Evolutionary conservation across 2,797 vertebrate genomes (phyloP), one percentile per base, ranked within the genome.

Genomic region (Labroides dimidiatus): DNA sequence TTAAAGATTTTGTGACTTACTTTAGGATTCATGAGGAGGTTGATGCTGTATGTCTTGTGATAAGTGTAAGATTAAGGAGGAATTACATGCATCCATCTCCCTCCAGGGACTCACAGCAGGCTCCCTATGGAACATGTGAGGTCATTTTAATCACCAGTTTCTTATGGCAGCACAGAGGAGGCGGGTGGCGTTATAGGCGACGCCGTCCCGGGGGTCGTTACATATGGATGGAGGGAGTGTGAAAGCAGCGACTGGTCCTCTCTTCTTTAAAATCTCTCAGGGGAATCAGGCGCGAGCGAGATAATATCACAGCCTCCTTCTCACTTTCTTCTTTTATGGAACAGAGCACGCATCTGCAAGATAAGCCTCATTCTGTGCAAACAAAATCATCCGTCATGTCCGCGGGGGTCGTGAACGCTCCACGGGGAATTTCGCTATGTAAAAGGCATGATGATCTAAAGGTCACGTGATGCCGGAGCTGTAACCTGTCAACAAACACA

Each of bases 381-480:
- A 80, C 48, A 73, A 43, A 78, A 73, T 55, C 63, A 72, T 76
- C 80, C 71, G 65, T 81, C 75, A 70, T 44, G 56, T 71, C 66
- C 17, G 11, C 3, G 15, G 36, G 41, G 68, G 65, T 21, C 45
- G 58, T 6, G 17, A 75, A 37, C 11, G 6, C 63, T 76, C 78
- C 42, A 3, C 23, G 0, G 72, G 75, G 77, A 53, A 12, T 53
- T 3, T 61, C 33, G 41, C 59, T 64, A 47, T 77, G 78, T 76
- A 75, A 88, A n/a, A 79, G 74, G 69, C 76, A 45, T 12, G 12
- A 80, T 57, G 74, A 89, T 78, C 69, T 83, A 81, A 85, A 84
- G 81, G 87, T 86, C 75, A 71, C 20, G 53, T 69, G 66, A 81
- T 6, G 39, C 82, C 55, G 45, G 70, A 64, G 75, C 72, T 56